phyloP scores from a whole-genome alignment of 2,113 vertebrate genomes.

The Lanius collurio region DNA sequence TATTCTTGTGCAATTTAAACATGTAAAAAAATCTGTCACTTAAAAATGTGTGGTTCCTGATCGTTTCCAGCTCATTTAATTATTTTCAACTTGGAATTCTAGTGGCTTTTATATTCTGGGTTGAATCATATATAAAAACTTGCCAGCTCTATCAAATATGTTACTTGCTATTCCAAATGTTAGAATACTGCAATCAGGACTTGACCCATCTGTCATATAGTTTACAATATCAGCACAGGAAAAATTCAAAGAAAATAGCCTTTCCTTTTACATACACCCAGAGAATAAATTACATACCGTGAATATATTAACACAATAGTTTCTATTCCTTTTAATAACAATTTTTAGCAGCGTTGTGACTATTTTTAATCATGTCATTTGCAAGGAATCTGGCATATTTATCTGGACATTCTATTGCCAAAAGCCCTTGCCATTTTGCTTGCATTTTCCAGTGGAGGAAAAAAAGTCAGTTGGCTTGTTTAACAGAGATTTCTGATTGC shows the following conservation, averaged over 20 bases:
- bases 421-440: slow-evolving; percentile 70
- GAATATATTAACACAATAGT: slow-evolving; percentile 58
- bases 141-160: slow-evolving; percentile 89
- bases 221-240: slow-evolving; percentile 79
- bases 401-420: slow-evolving; percentile 73
- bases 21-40: slow-evolving; percentile 85
- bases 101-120: slow-evolving; percentile 85
- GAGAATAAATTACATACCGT: slow-evolving; percentile 46
- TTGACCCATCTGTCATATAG: slow-evolving; percentile 88
- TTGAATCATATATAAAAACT: slow-evolving; percentile 87
- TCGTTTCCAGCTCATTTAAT: slow-evolving; percentile 87
- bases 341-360: slow-evolving; percentile 59
- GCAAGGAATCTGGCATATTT: slow-evolving; percentile 63
- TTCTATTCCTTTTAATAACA: slow-evolving; percentile 60
- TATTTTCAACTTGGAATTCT: slow-evolving; percentile 86
- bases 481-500: slow-evolving; percentile 61
- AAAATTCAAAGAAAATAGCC: slow-evolving; percentile 77
- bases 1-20: slow-evolving; percentile 85
- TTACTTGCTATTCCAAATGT: slow-evolving; percentile 87
- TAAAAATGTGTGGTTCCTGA: slow-evolving; percentile 82
- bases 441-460: slow-evolving; percentile 61
- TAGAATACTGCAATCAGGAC: slow-evolving; percentile 83
- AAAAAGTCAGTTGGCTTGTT: slow-evolving; percentile 54
- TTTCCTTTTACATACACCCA: slow-evolving; percentile 58
- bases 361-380: slow-evolving; percentile 66